Conservation (phyloP, 1,140 invertebrate species). For the Meloidogyne floridensis region DNA sequence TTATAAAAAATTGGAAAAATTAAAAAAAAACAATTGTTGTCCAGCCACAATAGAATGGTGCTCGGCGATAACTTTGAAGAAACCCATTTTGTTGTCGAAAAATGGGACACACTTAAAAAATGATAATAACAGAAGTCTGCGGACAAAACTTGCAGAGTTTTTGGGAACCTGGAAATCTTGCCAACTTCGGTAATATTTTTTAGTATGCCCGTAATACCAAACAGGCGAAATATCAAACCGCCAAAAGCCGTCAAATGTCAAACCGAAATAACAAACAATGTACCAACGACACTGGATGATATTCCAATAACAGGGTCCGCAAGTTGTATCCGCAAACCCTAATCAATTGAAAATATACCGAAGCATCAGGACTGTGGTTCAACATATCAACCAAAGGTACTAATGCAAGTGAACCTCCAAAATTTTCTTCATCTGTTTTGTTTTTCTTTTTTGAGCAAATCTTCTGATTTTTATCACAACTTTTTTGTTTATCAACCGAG, state of each 20-base stretch:
- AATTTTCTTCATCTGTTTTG: not conserved
- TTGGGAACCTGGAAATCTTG: not conserved
- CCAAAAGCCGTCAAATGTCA: too few species aligned
- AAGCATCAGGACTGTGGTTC: slow-evolving; percentile 74
- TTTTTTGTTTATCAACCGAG: slow-evolving; percentile 17
- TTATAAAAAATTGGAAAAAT: not conserved
- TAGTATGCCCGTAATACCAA: too few species aligned
- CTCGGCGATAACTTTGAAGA: slow-evolving; percentile 70
- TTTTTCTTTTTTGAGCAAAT: not conserved
- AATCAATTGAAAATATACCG: slow-evolving; percentile 45
- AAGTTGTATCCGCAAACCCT: too few species aligned
- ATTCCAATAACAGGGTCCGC: too few species aligned
- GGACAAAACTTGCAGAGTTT: not conserved
- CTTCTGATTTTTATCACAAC: not conserved
- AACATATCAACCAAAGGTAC: slow-evolving; percentile 79
- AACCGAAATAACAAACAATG: too few species aligned
- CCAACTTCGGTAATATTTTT: too few species aligned
- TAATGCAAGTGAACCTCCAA: slow-evolving; percentile 73
- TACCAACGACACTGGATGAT: too few species aligned
- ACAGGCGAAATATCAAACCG: too few species aligned
- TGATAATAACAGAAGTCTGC: too few species aligned
- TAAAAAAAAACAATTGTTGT: slow-evolving; percentile 69
- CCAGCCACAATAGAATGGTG: slow-evolving; percentile 67
- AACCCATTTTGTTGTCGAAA: slow-evolving; percentile 23
- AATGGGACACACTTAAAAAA: slow-evolving; percentile 21